phyloP scores from a whole-genome alignment of 2,888 invertebrate species.

The Oligia latruncula region DNA sequence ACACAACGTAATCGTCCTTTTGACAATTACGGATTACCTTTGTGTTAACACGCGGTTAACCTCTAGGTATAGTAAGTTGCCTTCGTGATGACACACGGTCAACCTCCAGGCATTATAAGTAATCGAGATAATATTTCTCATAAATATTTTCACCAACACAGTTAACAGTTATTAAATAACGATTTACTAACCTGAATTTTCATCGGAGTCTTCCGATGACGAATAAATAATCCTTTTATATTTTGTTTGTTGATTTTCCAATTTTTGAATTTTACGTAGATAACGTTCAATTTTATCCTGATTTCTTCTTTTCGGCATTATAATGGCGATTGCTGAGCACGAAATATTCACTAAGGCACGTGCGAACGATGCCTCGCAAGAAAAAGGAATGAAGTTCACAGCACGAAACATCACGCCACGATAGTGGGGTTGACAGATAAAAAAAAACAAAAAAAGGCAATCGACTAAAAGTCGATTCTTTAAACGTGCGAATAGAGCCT shows the following conservation, averaged over 20 bases:
- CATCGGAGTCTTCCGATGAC: constrained; percentile 5
- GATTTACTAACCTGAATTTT: constrained; percentile 1
- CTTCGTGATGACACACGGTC: neutral
- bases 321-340: neutral
- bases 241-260: neutral
- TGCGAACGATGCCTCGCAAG: constrained; percentile 3
- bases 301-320: constrained; percentile 10
- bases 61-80: neutral
- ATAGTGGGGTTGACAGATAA: neutral
- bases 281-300: neutral
- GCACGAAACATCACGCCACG: constrained; percentile 1
- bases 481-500: constrained; percentile 4
- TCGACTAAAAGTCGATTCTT: constrained; percentile 6
- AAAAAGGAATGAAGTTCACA: constrained; percentile 13
- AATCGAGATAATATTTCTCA: neutral
- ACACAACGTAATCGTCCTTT: neutral
- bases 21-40: neutral
- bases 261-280: neutral
- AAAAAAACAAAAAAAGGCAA: neutral
- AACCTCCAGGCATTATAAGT: neutral
- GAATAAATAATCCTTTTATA: neutral
- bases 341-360: constrained; percentile 1
- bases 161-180: too few species aligned
- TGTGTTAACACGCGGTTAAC: neutral
- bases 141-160: neutral